These are phyloP conservation scores for Ridgeia piscesae DNA, from an alignment of 1,140 invertebrate species.

Conservation along the genomic window DNA sequence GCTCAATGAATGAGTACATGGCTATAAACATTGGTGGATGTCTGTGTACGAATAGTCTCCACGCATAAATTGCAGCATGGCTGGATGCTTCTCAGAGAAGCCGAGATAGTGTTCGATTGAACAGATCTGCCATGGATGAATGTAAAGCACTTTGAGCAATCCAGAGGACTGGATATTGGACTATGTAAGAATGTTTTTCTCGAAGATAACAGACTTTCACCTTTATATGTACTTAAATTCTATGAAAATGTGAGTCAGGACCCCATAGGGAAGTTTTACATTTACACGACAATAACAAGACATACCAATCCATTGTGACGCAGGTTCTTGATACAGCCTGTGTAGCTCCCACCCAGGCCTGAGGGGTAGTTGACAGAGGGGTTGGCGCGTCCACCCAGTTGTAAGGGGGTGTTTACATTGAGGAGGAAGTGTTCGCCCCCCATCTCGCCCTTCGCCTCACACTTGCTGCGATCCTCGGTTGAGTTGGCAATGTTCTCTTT, in stretches of 20 bases:
- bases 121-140: too few relatives aligned
- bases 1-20: too few relatives aligned
- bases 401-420: conserved; percentile 91
- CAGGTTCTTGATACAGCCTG: conserved; percentile 91
- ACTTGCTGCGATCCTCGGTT: conserved; percentile 75
- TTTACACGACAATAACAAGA: not conserved
- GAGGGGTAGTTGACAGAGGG: conserved; percentile 62
- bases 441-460: conserved; percentile 83
- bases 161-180: too few relatives aligned
- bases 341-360: conserved; percentile 71
- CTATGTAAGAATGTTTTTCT: too few relatives aligned
- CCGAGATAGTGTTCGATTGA: too few relatives aligned
- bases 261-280: not conserved
- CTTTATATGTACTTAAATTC: not conserved
- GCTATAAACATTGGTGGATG: too few relatives aligned
- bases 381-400: conserved; percentile 82
- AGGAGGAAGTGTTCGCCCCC: conserved; percentile 94
- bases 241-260: not conserved
- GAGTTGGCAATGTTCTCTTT: conserved; percentile 62
- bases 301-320: conserved; percentile 88
- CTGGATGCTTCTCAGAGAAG: too few relatives aligned
- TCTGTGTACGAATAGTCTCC: too few relatives aligned
- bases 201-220: too few relatives aligned
- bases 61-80: too few relatives aligned
- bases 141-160: too few relatives aligned